Base-by-base conservation (phyloP, 2,888 invertebrate species). In the Coenonympha arcania region DNA sequence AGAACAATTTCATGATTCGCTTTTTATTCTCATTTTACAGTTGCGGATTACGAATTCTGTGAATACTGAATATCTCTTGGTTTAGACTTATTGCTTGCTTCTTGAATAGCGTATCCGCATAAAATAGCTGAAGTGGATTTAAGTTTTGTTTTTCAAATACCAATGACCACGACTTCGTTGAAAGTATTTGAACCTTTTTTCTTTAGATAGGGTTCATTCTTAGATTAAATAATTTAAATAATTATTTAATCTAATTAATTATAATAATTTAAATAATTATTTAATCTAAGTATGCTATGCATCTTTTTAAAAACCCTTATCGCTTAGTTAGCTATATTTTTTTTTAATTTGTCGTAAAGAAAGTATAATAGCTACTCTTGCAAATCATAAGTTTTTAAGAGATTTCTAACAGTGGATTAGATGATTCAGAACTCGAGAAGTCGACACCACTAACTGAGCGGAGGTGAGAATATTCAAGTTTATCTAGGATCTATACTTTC, bases 401-500 rank as follows among this genome's bases (percentile, higher is more conserved):
- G n/a, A 37, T 15, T 24, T 15, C 9, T 20, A 31, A 24, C 39
- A 24, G 39, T 15, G 9, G 15, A 39, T 39, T 24, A 15, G 15
- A 39, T 39, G 15, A 15, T 24, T 13, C 24, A 9, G 1, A n/a
- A n/a, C n/a, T n/a, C n/a, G n/a, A n/a, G n/a, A 31, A 20, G 3
- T 31, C 20, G 20, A 18, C 30, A 19, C 13, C 42, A 31, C 11
- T 15, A 15, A 44, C 24, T 34, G 6, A 11, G 11, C 34, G 20
- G 16, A 46, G 36, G 28, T 26, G 26, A 39, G 39, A 22, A 47
- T 24, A 40, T 28, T 19, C 37, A 22, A 40, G 39, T 41, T 51
- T 58, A 60, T 60, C 58, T 58, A 50, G 48, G 52, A 59, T 62
- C 60, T 60, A 56, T 57, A 58, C 56, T 60, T 61, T 61, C 55